Base-by-base conservation (phyloP, 1,140 invertebrate species). In the Homalodisca vitripennis region DNA sequence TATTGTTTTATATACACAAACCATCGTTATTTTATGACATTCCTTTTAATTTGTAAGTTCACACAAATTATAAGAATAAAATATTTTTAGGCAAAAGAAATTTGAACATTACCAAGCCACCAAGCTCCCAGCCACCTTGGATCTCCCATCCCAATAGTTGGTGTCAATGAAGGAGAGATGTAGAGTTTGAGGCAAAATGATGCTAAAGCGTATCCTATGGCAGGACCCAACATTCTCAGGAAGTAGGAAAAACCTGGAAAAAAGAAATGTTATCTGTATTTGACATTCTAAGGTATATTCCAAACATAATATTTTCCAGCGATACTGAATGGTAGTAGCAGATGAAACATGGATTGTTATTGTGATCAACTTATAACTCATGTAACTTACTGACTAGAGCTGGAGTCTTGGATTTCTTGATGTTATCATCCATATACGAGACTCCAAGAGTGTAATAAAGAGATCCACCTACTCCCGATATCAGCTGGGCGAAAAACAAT, bases 71-170 rank as follows among this genome's bases (percentile, higher is more conserved):
- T n/a, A n/a, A n/a, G n/a, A n/a, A n/a, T n/a, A n/a, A n/a, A n/a
- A n/a, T n/a, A n/a, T n/a, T n/a, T n/a, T n/a, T n/a, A n/a, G n/a
- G n/a, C n/a, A n/a, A n/a, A n/a, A 41, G 6, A 41, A 41, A 41
- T 41, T 41, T 6, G 82, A 3, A 32, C n/a, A 65, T 73, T 63
- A 76, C 92, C 92, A 29, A 91, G 72, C 90, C 89, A 92, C 90
- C 89, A 92, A 13, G 89, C 89, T 1, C 90, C 90, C 22, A 91
- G 75, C 89, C 89, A 92, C 70, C 89, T 81, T 1, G 89, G 89
- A 81, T 92, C 89, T 72, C 85, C 82, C 34, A 82, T 87, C 14
- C 80, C 83, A 47, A 91, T 90, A 0, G 84, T 86, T 1, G 89
- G 89, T 47, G 85, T 89, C 60, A 91, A 75, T 12, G 82, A 82